phyloP scores from a whole-genome alignment of 2,888 invertebrate species.

The Sipha maydis region DNA sequence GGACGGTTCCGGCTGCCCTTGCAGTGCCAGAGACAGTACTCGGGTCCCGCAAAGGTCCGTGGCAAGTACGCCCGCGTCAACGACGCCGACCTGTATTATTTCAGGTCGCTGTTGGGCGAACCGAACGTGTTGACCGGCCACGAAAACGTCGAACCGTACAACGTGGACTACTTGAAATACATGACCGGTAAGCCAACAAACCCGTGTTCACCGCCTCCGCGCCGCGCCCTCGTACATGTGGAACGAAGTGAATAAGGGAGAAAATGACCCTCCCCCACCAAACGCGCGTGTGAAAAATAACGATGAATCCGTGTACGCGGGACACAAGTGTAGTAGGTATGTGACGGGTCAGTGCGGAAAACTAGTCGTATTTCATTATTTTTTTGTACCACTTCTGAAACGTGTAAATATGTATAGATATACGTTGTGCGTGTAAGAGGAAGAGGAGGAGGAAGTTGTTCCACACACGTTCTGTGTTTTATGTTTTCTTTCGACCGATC shows the following conservation, averaged over 20 bases:
- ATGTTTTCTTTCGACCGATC: not conserved
- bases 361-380: not conserved
- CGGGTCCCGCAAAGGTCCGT: not conserved
- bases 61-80: constrained; percentile 41
- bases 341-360: not conserved
- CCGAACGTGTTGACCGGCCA: constrained; percentile 48
- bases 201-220: too few species aligned
- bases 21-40: not conserved
- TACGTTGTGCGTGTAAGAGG: not conserved
- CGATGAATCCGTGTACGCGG: not conserved
- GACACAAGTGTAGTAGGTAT: not conserved
- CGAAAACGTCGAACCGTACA: constrained; percentile 45
- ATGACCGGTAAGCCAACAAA: constrained; percentile 22
- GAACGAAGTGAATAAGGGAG: too few species aligned
- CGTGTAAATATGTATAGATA: not conserved
- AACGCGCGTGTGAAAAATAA: not conserved
- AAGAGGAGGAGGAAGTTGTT: too few species aligned
- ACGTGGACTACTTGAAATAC: constrained; percentile 55
- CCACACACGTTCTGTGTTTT: not conserved
- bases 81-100: constrained; percentile 37
- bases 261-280: too few species aligned
- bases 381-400: not conserved
- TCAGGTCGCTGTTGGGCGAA: constrained; percentile 47
- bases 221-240: too few species aligned
- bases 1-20: not conserved